Evolutionary conservation across 2,888 invertebrate species (phyloP), one percentile per base, ranked within the genome.

Genomic region (Clusia tigrina): DNA sequence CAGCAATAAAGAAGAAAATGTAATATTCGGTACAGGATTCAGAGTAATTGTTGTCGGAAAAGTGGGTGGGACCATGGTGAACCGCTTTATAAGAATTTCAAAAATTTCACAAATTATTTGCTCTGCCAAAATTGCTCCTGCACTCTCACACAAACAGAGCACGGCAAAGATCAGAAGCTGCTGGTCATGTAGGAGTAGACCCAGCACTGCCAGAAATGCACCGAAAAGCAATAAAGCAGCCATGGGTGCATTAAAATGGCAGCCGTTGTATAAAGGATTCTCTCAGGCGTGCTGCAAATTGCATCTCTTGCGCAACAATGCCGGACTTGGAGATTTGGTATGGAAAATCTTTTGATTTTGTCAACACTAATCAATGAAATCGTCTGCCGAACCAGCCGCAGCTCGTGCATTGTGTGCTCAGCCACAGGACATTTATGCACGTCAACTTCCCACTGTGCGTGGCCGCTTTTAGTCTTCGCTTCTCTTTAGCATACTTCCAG

Each of bases 11-110:
- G 5, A 20, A 22, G 18, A 48, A 48, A 18, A 48, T 18, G 42
- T 17, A 48, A 48, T 56, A 59, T 48, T 32, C 15, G 18, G 9
- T n/a, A 26, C 23, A 2, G 10, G 12, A 54, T 26, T 25, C 25
- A 3, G 17, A 25, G 15, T 25, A 17, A 52, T 26, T 38, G 23
- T 17, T 55, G 15, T 10, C 1, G 51, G 61, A 54, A 67, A 69
- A 68, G 66, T 73, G 69, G 78, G 79, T 66, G 78, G 71, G 62
- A 68, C 73, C 70, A 67, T 71, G 71, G 69, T 68, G 58, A 67
- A 70, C 71, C 71, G 63, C 68, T 68, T 48, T 48, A 22, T 48
- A 20, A 22, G 22, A 20, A 48, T 48, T 48, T 18, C 48, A n/a
- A 42, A 42, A 42, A 42, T 42, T 10, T 42, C 10, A 42, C 42